phyloP scores from a whole-genome alignment of 2,797 vertebrate species.

The Pangasius larnaudii region DNA sequence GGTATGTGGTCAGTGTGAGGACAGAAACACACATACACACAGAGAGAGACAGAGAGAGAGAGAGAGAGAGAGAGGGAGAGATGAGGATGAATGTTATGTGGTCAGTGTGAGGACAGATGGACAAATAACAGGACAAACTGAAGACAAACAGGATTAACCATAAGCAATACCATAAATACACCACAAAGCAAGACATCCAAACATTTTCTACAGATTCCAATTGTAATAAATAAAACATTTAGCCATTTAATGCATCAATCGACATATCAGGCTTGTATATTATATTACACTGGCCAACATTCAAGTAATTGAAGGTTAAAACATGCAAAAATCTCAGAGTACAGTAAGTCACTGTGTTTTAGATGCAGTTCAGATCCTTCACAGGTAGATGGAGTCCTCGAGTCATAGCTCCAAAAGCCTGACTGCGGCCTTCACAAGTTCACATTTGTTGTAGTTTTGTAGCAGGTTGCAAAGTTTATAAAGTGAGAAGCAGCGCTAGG shows the following conservation, averaged over 20 bases:
- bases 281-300: slow-evolving; percentile 19
- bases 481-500: neutral
- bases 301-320: slow-evolving; percentile 43
- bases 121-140: slow-evolving; percentile 10
- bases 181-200: slow-evolving; percentile 29
- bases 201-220: slow-evolving; percentile 5
- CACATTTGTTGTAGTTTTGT: neutral
- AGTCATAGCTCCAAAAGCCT: slow-evolving; percentile 11
- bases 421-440: neutral
- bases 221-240: slow-evolving; percentile 23
- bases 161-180: slow-evolving; percentile 34
- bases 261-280: slow-evolving; percentile 13
- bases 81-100: neutral
- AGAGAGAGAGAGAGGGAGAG: slow-evolving; percentile 35
- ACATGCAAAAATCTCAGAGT: slow-evolving; percentile 51
- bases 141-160: slow-evolving; percentile 14
- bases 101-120: slow-evolving; percentile 13
- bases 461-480: neutral
- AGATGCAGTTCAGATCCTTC: slow-evolving; percentile 45
- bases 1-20: neutral
- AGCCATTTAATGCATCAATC: slow-evolving; percentile 29
- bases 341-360: slow-evolving; percentile 7
- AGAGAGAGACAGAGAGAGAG: slow-evolving; percentile 23
- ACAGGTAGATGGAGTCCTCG: slow-evolving; percentile 41
- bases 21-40: slow-evolving; percentile 43